Evolutionary conservation across 1,140 invertebrate genomes (phyloP).

Genomic region (Leptoteleia sp.): DNA sequence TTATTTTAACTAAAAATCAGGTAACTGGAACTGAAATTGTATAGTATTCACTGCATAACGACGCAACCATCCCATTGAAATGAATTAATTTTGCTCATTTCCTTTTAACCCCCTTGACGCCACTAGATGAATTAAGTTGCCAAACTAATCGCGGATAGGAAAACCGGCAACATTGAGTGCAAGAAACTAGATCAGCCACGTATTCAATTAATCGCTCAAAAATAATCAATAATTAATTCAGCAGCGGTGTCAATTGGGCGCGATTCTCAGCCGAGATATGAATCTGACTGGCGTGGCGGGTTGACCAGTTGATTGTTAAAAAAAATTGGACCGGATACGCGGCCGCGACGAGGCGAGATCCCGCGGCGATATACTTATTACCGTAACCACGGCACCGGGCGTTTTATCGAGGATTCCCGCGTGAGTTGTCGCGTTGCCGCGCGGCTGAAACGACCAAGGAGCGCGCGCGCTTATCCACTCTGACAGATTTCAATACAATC

Average conservation of each 20-base stretch:
- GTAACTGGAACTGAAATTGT: too few species aligned
- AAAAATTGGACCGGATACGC: conserved; percentile 49
- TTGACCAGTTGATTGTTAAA: conserved; percentile 8
- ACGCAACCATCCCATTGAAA: too few species aligned
- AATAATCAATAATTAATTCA: conserved; percentile 36
- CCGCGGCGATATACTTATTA: conserved; percentile 42
- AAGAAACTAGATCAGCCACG: neutral
- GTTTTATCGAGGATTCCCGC: conserved; percentile 36
- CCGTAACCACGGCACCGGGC: conserved; percentile 24
- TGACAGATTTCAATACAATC: conserved; percentile 43
- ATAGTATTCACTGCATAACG: too few species aligned
- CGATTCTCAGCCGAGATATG: conserved; percentile 23
- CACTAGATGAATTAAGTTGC: neutral
- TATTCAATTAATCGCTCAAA: conserved; percentile 21
- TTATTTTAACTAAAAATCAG: too few species aligned
- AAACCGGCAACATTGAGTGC: neutral
- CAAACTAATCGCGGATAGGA: neutral
- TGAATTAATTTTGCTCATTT: too few species aligned
- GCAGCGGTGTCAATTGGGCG: conserved; percentile 7
- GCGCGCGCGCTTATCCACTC: conserved; percentile 11
- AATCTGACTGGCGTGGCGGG: conserved; percentile 35
- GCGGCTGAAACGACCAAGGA: neutral
- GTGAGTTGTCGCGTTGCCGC: conserved; percentile 44
- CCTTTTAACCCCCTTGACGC: too few species aligned
- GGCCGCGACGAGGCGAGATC: conserved; percentile 29